Percentiles rank a stretch among this genome's conserved stretches.
phyloP scores from a whole-genome alignment of 2,113 vertebrate species.

The Dolichallabes microphthalmus region DNA sequence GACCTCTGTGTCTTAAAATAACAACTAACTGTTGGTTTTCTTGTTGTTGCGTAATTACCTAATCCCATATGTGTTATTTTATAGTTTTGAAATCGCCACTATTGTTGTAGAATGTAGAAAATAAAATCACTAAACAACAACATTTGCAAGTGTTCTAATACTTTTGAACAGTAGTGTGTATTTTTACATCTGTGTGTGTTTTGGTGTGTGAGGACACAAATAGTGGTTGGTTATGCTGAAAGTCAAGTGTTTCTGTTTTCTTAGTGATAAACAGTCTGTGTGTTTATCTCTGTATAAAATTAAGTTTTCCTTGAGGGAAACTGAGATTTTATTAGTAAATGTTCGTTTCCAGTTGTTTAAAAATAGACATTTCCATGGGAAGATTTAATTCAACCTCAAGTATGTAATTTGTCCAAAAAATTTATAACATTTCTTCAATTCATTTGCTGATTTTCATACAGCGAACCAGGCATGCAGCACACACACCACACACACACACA shows the following conservation, averaged over 20 bases:
- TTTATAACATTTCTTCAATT: too few species aligned
- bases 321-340: neutral
- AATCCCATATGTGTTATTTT: too few species aligned
- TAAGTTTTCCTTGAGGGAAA: neutral
- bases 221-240: neutral
- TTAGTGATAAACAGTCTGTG: neutral
- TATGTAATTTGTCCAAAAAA: neutral
- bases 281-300: neutral
- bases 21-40: too few species aligned
- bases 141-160: too few species aligned
- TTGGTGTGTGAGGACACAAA: conserved; percentile 2
- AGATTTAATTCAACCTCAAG: neutral
- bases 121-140: too few species aligned
- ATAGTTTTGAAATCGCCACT: too few species aligned
- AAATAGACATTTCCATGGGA: neutral
- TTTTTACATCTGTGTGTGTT: neutral
- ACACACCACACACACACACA: too few species aligned
- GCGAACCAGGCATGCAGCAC: neutral
- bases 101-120: too few species aligned
- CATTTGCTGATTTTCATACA: too few species aligned
- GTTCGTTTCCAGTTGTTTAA: neutral
- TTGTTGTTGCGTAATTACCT: too few species aligned
- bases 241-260: neutral
- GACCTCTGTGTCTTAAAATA: too few species aligned
- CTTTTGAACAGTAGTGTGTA: too few species aligned